phyloP scores from a whole-genome alignment of 2,888 invertebrate genomes.

The Polydesmus complanatus region DNA sequence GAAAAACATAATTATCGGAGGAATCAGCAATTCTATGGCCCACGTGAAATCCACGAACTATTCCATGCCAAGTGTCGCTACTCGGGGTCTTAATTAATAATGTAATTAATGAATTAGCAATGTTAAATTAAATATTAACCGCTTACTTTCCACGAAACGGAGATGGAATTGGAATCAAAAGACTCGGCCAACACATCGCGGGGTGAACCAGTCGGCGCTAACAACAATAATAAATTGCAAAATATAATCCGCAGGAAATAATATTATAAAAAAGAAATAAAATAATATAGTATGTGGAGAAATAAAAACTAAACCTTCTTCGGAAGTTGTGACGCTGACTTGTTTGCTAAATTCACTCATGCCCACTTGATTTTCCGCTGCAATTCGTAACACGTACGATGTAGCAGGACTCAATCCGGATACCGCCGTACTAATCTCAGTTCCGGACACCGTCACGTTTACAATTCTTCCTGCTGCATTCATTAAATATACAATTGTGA shows the following conservation, averaged over 20 bases:
- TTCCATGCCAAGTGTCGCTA: slow-evolving; percentile 12
- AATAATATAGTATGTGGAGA: not conserved
- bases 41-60: slow-evolving; percentile 10
- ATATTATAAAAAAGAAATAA: no score
- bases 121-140: slow-evolving; percentile 1
- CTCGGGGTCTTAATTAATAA: slow-evolving; percentile 4
- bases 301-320: slow-evolving; percentile 15
- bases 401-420: slow-evolving; percentile 14
- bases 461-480: not conserved
- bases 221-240: not conserved
- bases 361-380: slow-evolving; percentile 17
- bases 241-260: no score
- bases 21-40: slow-evolving; percentile 6
- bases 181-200: slow-evolving; percentile 4
- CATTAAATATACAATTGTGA: not conserved
- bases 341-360: slow-evolving; percentile 15
- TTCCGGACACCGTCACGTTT: slow-evolving; percentile 12
- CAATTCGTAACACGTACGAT: slow-evolving; percentile 10
- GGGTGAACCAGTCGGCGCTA: slow-evolving; percentile 12
- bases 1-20: slow-evolving; percentile 4
- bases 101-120: not conserved
- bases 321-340: slow-evolving; percentile 14
- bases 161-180: slow-evolving; percentile 3
- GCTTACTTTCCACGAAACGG: slow-evolving; percentile 11
- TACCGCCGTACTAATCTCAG: slow-evolving; percentile 9